phyloP scores from a whole-genome alignment of 1,140 invertebrate species.

The Drosophila burlai region DNA sequence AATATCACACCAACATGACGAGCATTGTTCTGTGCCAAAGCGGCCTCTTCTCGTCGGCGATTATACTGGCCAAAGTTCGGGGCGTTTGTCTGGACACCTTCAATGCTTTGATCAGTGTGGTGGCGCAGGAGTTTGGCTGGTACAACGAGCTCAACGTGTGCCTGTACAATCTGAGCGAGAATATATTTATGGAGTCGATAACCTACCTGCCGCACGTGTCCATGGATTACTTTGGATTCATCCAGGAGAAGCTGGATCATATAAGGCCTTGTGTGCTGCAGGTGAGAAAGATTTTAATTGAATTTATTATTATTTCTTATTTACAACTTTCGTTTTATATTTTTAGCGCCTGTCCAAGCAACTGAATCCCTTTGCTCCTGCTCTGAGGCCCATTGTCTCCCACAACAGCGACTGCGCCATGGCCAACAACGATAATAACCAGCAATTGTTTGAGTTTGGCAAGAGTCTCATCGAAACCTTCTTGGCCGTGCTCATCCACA shows the following conservation, averaged over 20 bases:
- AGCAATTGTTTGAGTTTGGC: constrained; percentile 83
- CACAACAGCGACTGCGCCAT: constrained; percentile 61
- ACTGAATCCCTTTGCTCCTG: constrained; percentile 87
- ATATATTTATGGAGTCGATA: constrained; percentile 81
- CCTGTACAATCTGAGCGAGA: constrained; percentile 81
- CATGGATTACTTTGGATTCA: constrained; percentile 82
- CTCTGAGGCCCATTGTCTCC: constrained; percentile 86
- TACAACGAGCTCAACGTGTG: constrained; percentile 84
- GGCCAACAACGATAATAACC: constrained; percentile 78
- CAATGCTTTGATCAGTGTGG: constrained; percentile 80
- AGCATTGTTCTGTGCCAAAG: constrained; percentile 84
- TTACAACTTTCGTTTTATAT: background rate
- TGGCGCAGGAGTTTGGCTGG: constrained; percentile 84
- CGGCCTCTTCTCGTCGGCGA: constrained; percentile 80
- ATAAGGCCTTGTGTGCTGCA: constrained; percentile 85
- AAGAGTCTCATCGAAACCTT: constrained; percentile 86
- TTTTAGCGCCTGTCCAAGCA: constrained; percentile 85
- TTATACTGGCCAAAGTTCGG: constrained; percentile 75
- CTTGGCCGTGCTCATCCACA: constrained; percentile 85
- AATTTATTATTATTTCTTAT: no score
- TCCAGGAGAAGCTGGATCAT: constrained; percentile 85
- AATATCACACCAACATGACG: constrained; percentile 85
- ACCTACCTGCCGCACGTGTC: constrained; percentile 77
- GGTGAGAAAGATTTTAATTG: no score
- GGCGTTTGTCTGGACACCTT: constrained; percentile 84